Evolutionary conservation across 2,888 invertebrate genomes (phyloP).

Genomic region (Taphrorychus bicolor): DNA sequence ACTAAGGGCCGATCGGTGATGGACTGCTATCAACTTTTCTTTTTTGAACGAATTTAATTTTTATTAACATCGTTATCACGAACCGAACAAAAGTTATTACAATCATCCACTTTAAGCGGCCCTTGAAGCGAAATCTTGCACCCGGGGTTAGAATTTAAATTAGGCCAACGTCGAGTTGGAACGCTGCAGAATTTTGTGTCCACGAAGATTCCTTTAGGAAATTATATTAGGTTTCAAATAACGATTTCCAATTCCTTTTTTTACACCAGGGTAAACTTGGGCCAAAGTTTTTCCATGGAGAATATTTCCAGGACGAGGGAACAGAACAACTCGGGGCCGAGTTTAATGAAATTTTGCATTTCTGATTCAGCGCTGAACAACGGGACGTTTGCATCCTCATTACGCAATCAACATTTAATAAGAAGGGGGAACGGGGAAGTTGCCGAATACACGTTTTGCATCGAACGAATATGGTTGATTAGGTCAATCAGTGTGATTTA

Average conservation of each 20-base stretch:
- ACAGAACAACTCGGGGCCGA: neutral
- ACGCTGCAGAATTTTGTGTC: slow-evolving; percentile 22
- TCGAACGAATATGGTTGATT: too few relatives aligned
- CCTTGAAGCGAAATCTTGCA: too few relatives aligned
- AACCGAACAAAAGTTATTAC: too few relatives aligned
- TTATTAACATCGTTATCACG: too few relatives aligned
- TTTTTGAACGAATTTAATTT: too few relatives aligned
- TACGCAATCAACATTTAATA: neutral
- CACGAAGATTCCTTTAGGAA: slow-evolving; percentile 27
- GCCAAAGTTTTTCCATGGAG: slow-evolving; percentile 12
- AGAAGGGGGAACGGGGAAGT: neutral
- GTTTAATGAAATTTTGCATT: slow-evolving; percentile 25
- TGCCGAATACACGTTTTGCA: neutral
- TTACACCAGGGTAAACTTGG: slow-evolving; percentile 35
- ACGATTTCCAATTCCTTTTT: slow-evolving; percentile 35
- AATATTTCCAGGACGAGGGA: too few relatives aligned
- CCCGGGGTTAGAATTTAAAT: slow-evolving; percentile 25
- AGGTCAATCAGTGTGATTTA: too few relatives aligned
- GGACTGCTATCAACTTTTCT: too few relatives aligned
- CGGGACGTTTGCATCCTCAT: neutral
- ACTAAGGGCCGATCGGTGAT: too few relatives aligned
- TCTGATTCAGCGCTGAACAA: slow-evolving; percentile 1
- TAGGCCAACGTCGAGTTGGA: slow-evolving; percentile 12
- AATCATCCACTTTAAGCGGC: too few relatives aligned
- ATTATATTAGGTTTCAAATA: slow-evolving; percentile 36